Conservation (phyloP, 2,113 vertebrate species). For the Paramisgurnus dabryanus region DNA sequence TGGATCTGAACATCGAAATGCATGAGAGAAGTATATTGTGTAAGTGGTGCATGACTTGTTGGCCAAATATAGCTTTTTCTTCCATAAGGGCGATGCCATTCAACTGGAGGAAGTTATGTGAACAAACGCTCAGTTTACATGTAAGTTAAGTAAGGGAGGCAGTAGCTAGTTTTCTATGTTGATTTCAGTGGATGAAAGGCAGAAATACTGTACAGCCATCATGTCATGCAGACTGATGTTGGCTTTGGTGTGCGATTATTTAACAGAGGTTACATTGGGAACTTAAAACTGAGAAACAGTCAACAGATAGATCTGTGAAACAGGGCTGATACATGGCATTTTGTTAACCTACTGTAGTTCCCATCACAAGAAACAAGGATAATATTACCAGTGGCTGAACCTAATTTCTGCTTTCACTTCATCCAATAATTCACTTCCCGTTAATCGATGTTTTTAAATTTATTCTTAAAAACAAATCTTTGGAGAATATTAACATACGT, state of each 20-base stretch:
- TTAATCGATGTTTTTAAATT: too few relatives aligned
- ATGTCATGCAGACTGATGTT: constrained; percentile 47
- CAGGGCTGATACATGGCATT: neutral
- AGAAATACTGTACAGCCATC: constrained; percentile 46
- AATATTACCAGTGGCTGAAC: too few relatives aligned
- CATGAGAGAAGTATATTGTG: neutral
- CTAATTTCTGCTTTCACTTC: too few relatives aligned
- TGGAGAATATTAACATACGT: too few relatives aligned
- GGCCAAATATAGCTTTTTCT: constrained; percentile 17
- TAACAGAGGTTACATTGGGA: constrained; percentile 49
- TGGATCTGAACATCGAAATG: neutral
- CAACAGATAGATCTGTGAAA: neutral
- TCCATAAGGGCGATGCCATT: neutral
- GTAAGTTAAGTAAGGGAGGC: too few relatives aligned
- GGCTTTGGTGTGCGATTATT: constrained; percentile 60
- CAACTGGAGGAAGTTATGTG: neutral
- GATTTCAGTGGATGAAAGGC: constrained; percentile 54
- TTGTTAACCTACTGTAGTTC: neutral
- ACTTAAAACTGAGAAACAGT: neutral
- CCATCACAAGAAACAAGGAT: neutral
- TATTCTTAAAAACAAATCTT: too few relatives aligned
- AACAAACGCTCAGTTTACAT: constrained; percentile 11
- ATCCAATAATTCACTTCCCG: too few relatives aligned
- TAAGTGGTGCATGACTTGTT: constrained; percentile 3
- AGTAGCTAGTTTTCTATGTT: constrained; percentile 43